Percentiles rank a stretch among this genome's conserved stretches.
These are phyloP conservation scores for Lepetodrilus schrolli DNA, from an alignment of 2,888 invertebrate genomes.

Conservation along the genomic window DNA sequence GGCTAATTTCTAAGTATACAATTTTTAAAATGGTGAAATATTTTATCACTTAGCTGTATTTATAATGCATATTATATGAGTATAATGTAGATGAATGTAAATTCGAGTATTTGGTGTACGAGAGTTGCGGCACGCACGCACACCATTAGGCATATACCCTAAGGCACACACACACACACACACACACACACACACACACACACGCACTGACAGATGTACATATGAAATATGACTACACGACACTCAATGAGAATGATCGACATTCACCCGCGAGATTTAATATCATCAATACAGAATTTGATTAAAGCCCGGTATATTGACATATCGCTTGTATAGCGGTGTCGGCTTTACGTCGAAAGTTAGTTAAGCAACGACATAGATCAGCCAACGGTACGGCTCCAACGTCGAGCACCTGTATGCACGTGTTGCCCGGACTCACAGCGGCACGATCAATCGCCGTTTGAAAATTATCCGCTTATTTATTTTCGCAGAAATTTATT, in stretches of 20 bases:
- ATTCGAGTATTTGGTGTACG: too few species aligned
- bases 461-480: slow-evolving; percentile 32
- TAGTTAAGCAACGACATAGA: neutral
- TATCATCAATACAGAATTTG: slow-evolving; percentile 15
- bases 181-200: neutral
- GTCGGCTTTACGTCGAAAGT: neutral
- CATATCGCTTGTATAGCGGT: slow-evolving; percentile 11
- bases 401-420: neutral
- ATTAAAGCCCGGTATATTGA: slow-evolving; percentile 8
- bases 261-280: neutral
- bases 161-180: neutral
- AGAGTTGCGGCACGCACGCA: neutral
- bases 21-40: too few species aligned
- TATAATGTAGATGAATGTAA: neutral
- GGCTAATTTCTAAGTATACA: too few species aligned
- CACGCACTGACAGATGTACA: neutral
- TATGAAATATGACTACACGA: neutral
- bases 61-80: too few species aligned
- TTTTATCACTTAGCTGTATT: too few species aligned
- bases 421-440: neutral
- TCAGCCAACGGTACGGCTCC: neutral
- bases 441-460: slow-evolving; percentile 22
- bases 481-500: slow-evolving; percentile 33
- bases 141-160: neutral
- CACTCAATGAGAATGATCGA: neutral